A percentile compares a stretch with the other conserved stretches of the same genome.
These are phyloP conservation scores for Escarpia spicata DNA, from an alignment of 2,888 invertebrate genomes.

Conservation along the genomic window DNA sequence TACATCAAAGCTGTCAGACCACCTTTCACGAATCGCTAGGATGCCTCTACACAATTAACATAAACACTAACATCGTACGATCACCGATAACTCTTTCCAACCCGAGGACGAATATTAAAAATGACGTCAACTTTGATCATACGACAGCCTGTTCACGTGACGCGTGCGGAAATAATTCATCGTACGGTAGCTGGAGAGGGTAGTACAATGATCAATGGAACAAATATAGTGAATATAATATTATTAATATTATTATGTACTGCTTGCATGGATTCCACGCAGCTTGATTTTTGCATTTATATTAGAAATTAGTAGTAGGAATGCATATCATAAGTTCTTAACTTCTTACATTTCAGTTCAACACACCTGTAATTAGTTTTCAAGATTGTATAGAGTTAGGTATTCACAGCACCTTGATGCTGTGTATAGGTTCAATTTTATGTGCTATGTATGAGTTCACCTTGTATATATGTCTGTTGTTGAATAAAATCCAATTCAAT, in stretches of 20 bases:
- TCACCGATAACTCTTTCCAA: background rate
- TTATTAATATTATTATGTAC: background rate
- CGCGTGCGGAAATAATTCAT: background rate
- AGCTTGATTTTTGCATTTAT: too few relatives aligned
- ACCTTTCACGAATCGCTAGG: background rate
- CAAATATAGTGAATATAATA: background rate
- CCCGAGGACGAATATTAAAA: background rate
- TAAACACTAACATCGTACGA: background rate
- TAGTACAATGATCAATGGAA: background rate
- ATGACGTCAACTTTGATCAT: background rate
- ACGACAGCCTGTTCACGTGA: constrained; percentile 4
- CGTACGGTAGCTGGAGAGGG: background rate
- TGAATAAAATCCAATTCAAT: too few relatives aligned
- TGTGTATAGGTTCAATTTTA: too few relatives aligned
- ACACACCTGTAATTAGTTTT: too few relatives aligned
- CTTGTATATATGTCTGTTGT: too few relatives aligned
- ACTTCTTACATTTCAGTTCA: too few relatives aligned
- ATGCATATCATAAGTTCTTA: too few relatives aligned
- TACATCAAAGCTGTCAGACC: background rate
- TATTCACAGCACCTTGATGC: too few relatives aligned
- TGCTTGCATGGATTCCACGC: too few relatives aligned
- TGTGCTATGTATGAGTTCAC: too few relatives aligned
- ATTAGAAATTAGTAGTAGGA: too few relatives aligned
- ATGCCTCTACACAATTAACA: background rate
- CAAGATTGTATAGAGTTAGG: too few relatives aligned